A percentile compares a stretch with the other conserved stretches of the same genome.
Evolutionary conservation across 2,797 vertebrate species (phyloP).

Genomic region (Spinus pinus): DNA sequence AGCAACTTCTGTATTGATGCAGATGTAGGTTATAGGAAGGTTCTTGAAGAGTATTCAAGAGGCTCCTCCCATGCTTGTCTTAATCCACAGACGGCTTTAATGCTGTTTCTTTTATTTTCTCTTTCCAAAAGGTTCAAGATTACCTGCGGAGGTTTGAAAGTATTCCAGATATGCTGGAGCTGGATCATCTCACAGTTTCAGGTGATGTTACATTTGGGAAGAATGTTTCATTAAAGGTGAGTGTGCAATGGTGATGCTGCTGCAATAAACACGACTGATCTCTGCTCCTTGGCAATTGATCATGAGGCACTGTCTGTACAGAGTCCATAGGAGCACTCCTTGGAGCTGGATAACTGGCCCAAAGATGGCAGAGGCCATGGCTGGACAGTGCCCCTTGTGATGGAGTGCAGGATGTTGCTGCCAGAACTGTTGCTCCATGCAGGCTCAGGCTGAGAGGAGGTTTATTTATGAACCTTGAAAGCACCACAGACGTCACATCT

Average conservation of each 20-base stretch:
- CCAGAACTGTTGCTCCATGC: background rate
- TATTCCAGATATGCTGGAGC: slow-evolving; percentile 97
- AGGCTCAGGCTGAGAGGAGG: background rate
- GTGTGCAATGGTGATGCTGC: background rate
- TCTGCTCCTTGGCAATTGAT: background rate
- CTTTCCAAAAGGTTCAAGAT: slow-evolving; percentile 88
- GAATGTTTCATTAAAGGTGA: slow-evolving; percentile 93
- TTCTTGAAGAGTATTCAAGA: background rate
- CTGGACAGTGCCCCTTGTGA: too few species aligned
- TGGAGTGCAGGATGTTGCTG: background rate
- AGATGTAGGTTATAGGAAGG: background rate
- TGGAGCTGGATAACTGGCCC: background rate
- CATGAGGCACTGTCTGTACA: background rate
- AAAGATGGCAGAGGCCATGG: background rate
- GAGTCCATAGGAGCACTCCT: background rate
- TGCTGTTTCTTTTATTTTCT: background rate
- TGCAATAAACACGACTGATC: background rate
- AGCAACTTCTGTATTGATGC: rapidly evolving
- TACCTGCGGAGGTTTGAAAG: slow-evolving; percentile 94
- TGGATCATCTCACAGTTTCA: slow-evolving; percentile 97
- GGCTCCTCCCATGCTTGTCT: background rate
- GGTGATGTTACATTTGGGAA: slow-evolving; percentile 98
- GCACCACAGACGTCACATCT: background rate
- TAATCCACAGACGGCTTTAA: background rate
- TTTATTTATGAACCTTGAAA: background rate